Conservation (phyloP, 2,797 vertebrate genomes). For the Melanitta fusca region DNA sequence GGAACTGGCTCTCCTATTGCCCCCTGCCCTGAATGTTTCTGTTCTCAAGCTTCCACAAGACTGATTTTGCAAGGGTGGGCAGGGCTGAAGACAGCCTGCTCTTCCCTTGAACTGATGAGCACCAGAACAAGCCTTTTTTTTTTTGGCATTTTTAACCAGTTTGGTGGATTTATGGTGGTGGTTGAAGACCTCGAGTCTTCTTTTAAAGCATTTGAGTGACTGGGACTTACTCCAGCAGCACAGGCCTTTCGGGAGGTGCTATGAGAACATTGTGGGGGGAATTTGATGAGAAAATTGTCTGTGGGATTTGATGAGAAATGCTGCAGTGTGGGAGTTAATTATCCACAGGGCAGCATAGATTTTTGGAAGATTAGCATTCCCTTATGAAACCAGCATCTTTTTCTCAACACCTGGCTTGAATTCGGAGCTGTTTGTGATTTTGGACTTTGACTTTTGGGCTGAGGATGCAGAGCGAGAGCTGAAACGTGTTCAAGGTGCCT, state of each 20-base stretch:
- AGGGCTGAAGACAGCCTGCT: neutral
- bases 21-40: neutral
- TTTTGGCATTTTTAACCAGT: neutral
- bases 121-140: neutral
- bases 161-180: neutral
- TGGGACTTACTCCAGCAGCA: neutral
- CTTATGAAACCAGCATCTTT: neutral
- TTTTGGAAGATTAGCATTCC: neutral
- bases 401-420: neutral
- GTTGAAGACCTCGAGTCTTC: neutral
- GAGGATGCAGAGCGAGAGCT: neutral
- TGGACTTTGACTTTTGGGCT: neutral
- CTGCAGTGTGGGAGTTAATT: fast-evolving
- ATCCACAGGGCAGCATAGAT: neutral
- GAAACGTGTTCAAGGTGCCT: neutral
- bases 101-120: neutral
- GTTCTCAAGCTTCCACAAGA: neutral
- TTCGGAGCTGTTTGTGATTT: neutral
- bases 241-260: neutral
- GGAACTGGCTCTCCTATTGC: neutral
- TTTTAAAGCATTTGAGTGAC: neutral
- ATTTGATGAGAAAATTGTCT: neutral
- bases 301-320: no score
- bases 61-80: neutral
- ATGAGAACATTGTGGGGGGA: neutral